Percentiles rank a stretch among this genome's conserved stretches.
phyloP scores from a whole-genome alignment of 2,888 invertebrate species.

The Papilio gigon region DNA sequence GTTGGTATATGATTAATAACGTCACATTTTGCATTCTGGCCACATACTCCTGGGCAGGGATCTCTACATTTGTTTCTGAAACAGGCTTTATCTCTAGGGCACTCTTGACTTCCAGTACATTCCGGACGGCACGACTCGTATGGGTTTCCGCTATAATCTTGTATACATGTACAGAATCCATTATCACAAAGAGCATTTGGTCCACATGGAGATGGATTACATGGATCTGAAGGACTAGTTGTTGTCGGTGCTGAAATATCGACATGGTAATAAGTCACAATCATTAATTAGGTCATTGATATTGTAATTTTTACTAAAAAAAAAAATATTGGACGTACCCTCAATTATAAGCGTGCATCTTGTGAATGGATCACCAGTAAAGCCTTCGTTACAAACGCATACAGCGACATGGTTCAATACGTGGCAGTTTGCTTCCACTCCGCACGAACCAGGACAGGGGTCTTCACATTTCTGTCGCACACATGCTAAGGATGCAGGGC shows the following conservation, averaged over 20 bases:
- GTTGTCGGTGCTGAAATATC: conserved; percentile 66
- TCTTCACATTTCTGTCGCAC: conserved; percentile 90
- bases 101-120: conserved; percentile 87
- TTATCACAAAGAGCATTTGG: conserved; percentile 87
- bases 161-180: conserved; percentile 86
- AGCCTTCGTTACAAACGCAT: conserved; percentile 88
- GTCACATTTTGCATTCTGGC: conserved; percentile 87
- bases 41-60: conserved; percentile 89
- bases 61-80: conserved; percentile 87
- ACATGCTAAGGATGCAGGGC: conserved; percentile 88
- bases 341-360: conserved; percentile 84
- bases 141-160: conserved; percentile 88
- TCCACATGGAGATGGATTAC: conserved; percentile 88
- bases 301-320: conserved; percentile 2
- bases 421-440: conserved; percentile 89
- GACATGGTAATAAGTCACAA: conserved; percentile 29
- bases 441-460: conserved; percentile 92
- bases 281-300: conserved; percentile 4
- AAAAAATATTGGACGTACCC: conserved; percentile 54
- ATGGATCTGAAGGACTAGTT: conserved; percentile 79
- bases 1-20: conserved; percentile 89
- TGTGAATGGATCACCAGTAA: conserved; percentile 91
- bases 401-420: conserved; percentile 91
- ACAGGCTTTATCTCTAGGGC: conserved; percentile 86
- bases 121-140: conserved; percentile 87